Base-by-base conservation (phyloP, 1,140 invertebrate species). In the Drosophila navojoa region DNA sequence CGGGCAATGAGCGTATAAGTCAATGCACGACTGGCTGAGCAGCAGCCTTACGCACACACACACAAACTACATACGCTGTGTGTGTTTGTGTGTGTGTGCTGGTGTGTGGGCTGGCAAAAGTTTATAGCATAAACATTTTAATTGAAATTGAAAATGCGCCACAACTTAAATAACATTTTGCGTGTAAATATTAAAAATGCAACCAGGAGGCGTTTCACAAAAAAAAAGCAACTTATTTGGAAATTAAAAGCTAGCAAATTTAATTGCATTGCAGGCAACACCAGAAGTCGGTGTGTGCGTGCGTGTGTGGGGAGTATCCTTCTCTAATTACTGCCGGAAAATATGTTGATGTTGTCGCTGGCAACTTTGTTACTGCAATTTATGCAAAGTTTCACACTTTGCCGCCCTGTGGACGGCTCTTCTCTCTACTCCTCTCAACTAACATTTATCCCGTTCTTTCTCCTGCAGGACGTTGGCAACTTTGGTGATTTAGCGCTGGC, bases 401-500 rank as follows among this genome's bases (percentile, higher is more conserved):
- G 78, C 52, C 70, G 64, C 6, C 32, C 32, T 9, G 7, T 32
- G 6, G 6, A 7, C 19, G 19, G 19, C 19, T 2, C 19, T 3
- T 22, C 19, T 22, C 19, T 22, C 19, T 22, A 64, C 76, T 76
- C 61, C 58, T 72, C 42, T 35, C 45, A 61, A 40, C 60, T 45
- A 68, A 85, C 66, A 55, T 50, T 45, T 54, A 25, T 35, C 42
- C 27, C 27, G 62, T 19, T 55, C 7, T 47, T 5, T 44, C 42
- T 19, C 15, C 55, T 45, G 53, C 79, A 92, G 91, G 86, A 87
- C 71, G 82, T 92, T 49, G 73, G 70, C 55, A 90, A 90, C 85
- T 92, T 92, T 76, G 79, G 85, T 85, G 86, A 92, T 92, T 91
- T 92, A 89, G 84, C 91, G 52, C 61, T 85, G 76, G 89, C 91